phyloP scores from a whole-genome alignment of 1,140 invertebrate species.

The Cardiocondyla obscurior region DNA sequence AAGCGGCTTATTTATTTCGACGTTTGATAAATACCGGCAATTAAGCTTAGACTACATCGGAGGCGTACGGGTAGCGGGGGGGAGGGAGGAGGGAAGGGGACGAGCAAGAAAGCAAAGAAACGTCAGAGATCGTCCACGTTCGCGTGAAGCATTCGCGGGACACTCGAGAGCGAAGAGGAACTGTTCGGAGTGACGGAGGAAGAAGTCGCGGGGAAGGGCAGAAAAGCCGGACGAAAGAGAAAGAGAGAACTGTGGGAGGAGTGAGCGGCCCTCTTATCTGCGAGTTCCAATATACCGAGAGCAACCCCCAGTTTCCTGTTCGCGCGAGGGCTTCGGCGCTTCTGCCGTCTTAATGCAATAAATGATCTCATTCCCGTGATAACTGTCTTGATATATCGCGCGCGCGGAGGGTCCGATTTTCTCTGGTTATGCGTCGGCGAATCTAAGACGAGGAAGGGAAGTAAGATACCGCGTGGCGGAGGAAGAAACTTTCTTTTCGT shows the following conservation, averaged over 20 bases:
- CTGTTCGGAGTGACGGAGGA: constrained; percentile 18
- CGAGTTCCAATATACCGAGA: constrained; percentile 75
- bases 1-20: constrained; percentile 81
- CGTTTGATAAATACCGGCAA: constrained; percentile 81
- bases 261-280: constrained; percentile 75
- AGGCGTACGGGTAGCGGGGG: neutral
- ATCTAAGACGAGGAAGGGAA: neutral
- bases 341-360: constrained; percentile 77
- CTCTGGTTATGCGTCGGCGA: neutral
- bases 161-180: constrained; percentile 34
- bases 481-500: constrained; percentile 40
- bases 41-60: constrained; percentile 72
- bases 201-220: neutral
- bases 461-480: neutral
- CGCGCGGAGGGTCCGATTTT: constrained; percentile 41
- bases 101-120: constrained; percentile 46
- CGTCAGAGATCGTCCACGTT: constrained; percentile 1
- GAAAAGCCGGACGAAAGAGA: neutral
- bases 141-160: constrained; percentile 12
- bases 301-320: constrained; percentile 71
- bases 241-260: neutral
- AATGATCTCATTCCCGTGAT: constrained; percentile 81
- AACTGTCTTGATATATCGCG: constrained; percentile 80
- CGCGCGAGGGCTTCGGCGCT: constrained; percentile 44
- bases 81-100: neutral